These are phyloP conservation scores for Pollenia labialis DNA, from an alignment of 2,888 invertebrate species.

Conservation along the genomic window DNA sequence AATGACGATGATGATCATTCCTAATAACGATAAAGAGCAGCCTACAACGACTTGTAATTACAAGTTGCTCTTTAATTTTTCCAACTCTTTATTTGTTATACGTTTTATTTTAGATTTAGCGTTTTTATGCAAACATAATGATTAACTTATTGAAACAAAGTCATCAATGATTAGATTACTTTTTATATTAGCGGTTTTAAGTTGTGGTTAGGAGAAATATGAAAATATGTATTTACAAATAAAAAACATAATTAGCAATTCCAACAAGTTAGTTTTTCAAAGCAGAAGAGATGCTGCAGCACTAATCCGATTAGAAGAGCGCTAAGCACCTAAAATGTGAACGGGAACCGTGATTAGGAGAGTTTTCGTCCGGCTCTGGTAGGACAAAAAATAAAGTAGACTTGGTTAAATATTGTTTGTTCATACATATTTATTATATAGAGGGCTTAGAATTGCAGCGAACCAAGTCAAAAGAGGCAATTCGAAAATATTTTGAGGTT, in stretches of 20 bases:
- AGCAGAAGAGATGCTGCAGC: too few relatives aligned
- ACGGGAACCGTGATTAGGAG: too few relatives aligned
- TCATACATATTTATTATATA: too few relatives aligned
- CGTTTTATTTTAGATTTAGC: not conserved
- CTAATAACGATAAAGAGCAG: constrained; percentile 39
- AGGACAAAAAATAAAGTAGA: too few relatives aligned
- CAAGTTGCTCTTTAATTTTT: constrained; percentile 20
- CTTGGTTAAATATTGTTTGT: too few relatives aligned
- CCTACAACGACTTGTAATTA: not conserved
- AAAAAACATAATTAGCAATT: not conserved
- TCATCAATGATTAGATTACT: constrained; percentile 37
- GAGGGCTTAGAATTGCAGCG: too few relatives aligned
- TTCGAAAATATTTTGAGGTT: too few relatives aligned
- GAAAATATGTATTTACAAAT: not conserved
- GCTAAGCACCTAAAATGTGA: too few relatives aligned
- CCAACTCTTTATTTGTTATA: not conserved
- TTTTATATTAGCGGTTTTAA: constrained; percentile 9
- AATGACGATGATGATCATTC: constrained; percentile 34
- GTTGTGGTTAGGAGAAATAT: not conserved
- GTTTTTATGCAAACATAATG: not conserved
- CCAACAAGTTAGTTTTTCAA: too few relatives aligned
- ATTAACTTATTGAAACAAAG: constrained; percentile 3
- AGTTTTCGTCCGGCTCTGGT: too few relatives aligned
- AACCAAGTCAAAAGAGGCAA: too few relatives aligned
- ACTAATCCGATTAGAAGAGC: too few relatives aligned